These are phyloP conservation scores for Bambusicola thoracicus DNA, from an alignment of 2,113 vertebrate genomes.

Conservation along the genomic window DNA sequence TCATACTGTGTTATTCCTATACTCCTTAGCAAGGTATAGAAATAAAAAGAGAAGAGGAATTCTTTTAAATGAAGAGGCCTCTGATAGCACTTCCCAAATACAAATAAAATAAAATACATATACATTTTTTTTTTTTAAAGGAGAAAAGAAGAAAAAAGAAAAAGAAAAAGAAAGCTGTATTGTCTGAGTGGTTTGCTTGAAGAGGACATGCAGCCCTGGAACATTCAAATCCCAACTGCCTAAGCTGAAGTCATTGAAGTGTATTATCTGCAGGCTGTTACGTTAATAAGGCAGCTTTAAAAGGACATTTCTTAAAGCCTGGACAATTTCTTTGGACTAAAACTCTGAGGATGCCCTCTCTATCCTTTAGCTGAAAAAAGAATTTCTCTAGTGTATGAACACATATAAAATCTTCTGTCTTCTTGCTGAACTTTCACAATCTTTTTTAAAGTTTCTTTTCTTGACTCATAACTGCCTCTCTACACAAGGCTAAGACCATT, in stretches of 20 bases:
- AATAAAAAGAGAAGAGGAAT: constrained; percentile 54
- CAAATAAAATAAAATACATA: neutral
- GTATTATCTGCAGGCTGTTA: constrained; percentile 58
- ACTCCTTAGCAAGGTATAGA: constrained; percentile 49
- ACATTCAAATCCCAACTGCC: constrained; percentile 56
- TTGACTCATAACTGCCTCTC: neutral
- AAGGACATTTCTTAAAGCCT: constrained; percentile 64
- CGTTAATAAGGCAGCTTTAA: constrained; percentile 65
- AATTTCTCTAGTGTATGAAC: neutral
- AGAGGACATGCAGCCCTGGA: constrained; percentile 21
- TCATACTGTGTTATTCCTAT: constrained; percentile 69
- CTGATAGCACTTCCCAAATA: constrained; percentile 38
- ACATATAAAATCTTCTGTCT: neutral
- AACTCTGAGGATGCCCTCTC: constrained; percentile 30
- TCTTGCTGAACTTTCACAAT: neutral
- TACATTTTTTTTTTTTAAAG: no score
- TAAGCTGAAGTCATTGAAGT: constrained; percentile 66
- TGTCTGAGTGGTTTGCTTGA: constrained; percentile 62
- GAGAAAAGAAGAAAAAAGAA: fast-evolving
- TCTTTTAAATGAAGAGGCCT: constrained; percentile 64
- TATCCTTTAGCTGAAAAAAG: constrained; percentile 3
- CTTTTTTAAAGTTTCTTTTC: neutral
- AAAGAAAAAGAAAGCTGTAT: neutral
- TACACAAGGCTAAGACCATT: neutral
- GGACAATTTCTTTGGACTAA: constrained; percentile 39